A percentile compares a stretch with the other conserved stretches of the same genome.
phyloP scores from a whole-genome alignment of 2,113 vertebrate genomes.

The Ceratotherium simum region DNA sequence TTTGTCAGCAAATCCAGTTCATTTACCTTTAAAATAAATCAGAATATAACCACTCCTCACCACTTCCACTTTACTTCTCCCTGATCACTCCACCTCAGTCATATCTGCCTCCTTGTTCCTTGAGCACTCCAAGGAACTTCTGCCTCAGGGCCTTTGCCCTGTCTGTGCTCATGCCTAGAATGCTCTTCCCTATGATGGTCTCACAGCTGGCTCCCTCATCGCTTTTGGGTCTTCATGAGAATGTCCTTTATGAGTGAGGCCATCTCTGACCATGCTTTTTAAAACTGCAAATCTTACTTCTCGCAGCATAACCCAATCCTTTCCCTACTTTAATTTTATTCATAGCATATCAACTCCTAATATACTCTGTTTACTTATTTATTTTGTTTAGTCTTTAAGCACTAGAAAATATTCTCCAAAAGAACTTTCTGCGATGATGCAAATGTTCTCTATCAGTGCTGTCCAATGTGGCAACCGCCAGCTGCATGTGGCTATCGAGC shows the following conservation, averaged over 20 bases:
- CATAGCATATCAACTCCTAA: not conserved
- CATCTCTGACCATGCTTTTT: not conserved
- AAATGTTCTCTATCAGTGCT: not conserved
- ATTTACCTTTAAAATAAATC: not conserved
- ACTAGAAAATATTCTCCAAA: not conserved
- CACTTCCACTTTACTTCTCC: not conserved
- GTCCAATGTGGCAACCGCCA: not conserved
- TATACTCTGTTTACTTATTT: not conserved
- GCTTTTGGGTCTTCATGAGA: not conserved
- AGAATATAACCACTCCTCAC: not conserved
- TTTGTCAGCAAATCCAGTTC: not conserved
- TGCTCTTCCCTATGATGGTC: not conserved
- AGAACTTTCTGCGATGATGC: not conserved
- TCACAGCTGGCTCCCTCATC: not conserved
- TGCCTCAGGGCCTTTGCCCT: not conserved
- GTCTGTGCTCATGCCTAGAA: not conserved
- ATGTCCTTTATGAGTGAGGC: not conserved
- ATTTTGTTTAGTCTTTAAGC: slow-evolving; percentile 18
- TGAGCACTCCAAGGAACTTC: not conserved
- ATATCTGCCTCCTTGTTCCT: not conserved
- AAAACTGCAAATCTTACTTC: not conserved
- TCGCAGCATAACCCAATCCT: not conserved
- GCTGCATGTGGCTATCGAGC: not conserved
- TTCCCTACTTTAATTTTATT: not conserved
- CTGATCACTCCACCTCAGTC: not conserved